A percentile compares a stretch with the other conserved stretches of the same genome.
Evolutionary conservation across 2,888 invertebrate genomes (phyloP).

Genomic region (Diarsia rubi): DNA sequence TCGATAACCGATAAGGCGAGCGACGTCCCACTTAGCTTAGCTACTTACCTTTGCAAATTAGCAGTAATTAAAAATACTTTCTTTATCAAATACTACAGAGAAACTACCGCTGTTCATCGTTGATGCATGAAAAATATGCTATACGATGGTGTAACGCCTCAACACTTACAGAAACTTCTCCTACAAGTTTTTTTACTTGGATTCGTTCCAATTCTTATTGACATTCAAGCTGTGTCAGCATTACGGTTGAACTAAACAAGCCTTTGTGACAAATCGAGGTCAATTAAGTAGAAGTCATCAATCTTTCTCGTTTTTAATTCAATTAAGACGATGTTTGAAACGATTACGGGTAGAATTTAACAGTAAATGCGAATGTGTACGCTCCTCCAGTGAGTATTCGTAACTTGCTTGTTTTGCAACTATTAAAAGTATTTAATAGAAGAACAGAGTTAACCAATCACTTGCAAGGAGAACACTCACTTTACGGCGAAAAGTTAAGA

Average conservation of each 20-base stretch:
- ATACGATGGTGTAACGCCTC: slow-evolving; percentile 39
- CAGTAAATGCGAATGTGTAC: slow-evolving; percentile 35
- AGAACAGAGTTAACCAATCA: not conserved
- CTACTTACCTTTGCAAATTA: slow-evolving; percentile 56
- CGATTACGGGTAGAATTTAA: slow-evolving; percentile 37
- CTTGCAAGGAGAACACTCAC: not conserved
- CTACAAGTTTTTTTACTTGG: slow-evolving; percentile 21
- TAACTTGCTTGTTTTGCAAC: slow-evolving; percentile 5
- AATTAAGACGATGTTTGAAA: slow-evolving; percentile 44
- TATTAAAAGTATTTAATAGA: slow-evolving; percentile 1
- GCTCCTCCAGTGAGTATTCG: slow-evolving; percentile 37
- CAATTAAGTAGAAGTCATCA: slow-evolving; percentile 65
- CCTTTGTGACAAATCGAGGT: slow-evolving; percentile 67
- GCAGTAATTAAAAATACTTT: slow-evolving; percentile 76
- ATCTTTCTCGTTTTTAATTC: slow-evolving; percentile 41
- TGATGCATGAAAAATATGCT: slow-evolving; percentile 74
- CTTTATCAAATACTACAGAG: slow-evolving; percentile 74
- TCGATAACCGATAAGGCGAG: slow-evolving; percentile 3
- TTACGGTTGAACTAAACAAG: slow-evolving; percentile 38
- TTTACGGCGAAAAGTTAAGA: not conserved
- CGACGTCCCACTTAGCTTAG: slow-evolving; percentile 24
- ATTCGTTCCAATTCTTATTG: slow-evolving; percentile 34
- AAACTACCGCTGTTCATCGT: slow-evolving; percentile 69
- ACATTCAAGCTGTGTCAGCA: slow-evolving; percentile 45
- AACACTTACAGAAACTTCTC: slow-evolving; percentile 17